These are phyloP conservation scores for Myotis findleyi DNA, from an alignment of 2,797 vertebrate genomes.

Conservation along the genomic window DNA sequence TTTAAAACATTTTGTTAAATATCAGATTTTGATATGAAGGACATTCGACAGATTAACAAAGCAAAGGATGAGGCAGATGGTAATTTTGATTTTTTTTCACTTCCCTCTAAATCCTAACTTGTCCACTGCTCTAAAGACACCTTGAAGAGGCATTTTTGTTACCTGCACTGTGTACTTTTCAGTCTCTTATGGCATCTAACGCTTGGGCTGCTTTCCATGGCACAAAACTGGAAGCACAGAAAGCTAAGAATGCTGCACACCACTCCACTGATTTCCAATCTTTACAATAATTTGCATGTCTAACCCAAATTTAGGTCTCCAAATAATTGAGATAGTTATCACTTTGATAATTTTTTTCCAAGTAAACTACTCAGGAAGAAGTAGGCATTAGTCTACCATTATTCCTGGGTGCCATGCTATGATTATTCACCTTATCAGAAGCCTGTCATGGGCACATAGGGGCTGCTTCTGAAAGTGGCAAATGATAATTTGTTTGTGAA, in stretches of 20 bases:
- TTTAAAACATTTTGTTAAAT: slow-evolving; percentile 47
- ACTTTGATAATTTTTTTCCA: background rate
- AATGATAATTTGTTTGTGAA: slow-evolving; percentile 41
- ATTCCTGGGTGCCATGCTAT: background rate
- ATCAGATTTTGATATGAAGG: slow-evolving; percentile 19
- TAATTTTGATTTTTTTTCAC: slow-evolving; percentile 24
- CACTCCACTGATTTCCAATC: background rate
- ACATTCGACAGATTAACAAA: background rate
- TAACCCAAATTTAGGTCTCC: background rate
- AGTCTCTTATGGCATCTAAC: background rate
- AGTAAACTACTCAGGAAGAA: background rate
- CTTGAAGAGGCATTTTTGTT: background rate
- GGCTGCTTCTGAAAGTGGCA: background rate
- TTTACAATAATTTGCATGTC: slow-evolving; percentile 7
- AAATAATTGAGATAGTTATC: background rate
- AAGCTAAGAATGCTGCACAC: background rate
- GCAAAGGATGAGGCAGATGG: slow-evolving; percentile 6
- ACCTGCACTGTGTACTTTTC: background rate
- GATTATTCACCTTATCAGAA: background rate
- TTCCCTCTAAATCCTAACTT: background rate
- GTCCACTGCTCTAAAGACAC: background rate
- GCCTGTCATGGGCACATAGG: background rate
- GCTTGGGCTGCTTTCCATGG: background rate
- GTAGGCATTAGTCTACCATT: background rate
- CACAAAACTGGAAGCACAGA: background rate